Conservation (phyloP, 2,113 vertebrate species). For the Pithys albifrons region DNA sequence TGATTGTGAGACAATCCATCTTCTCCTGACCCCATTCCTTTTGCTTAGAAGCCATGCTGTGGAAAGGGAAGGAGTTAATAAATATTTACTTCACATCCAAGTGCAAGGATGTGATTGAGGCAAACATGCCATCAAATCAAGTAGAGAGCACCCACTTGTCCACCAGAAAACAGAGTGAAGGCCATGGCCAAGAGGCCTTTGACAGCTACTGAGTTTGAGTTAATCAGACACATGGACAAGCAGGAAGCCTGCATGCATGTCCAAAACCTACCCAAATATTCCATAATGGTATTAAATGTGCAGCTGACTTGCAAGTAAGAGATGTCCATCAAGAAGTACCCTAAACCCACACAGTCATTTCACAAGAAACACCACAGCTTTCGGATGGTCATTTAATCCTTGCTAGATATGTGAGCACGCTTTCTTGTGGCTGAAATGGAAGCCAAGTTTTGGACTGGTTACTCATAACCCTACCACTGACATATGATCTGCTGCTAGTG, state of each 20-base stretch:
- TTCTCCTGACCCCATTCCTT: background rate
- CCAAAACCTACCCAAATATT: background rate
- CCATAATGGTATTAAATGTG: background rate
- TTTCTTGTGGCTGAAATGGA: background rate
- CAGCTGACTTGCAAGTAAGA: background rate
- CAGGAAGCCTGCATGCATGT: background rate
- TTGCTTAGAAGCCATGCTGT: background rate
- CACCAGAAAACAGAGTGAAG: background rate
- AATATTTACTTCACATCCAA: background rate
- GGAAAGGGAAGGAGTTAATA: background rate
- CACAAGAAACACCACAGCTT: background rate
- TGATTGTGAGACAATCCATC: background rate
- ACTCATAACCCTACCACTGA: background rate
- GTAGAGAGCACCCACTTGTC: background rate
- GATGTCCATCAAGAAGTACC: background rate
- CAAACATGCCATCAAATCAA: background rate
- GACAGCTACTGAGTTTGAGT: background rate
- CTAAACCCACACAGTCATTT: background rate
- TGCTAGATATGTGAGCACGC: background rate
- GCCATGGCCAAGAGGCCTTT: background rate
- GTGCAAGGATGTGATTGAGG: background rate
- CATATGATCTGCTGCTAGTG: background rate
- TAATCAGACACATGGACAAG: background rate
- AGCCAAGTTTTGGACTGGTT: background rate
- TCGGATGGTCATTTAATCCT: background rate